A percentile compares a stretch with the other conserved stretches of the same genome.
Conservation (phyloP, 2,113 vertebrate genomes). For the Castor canadensis region DNA sequence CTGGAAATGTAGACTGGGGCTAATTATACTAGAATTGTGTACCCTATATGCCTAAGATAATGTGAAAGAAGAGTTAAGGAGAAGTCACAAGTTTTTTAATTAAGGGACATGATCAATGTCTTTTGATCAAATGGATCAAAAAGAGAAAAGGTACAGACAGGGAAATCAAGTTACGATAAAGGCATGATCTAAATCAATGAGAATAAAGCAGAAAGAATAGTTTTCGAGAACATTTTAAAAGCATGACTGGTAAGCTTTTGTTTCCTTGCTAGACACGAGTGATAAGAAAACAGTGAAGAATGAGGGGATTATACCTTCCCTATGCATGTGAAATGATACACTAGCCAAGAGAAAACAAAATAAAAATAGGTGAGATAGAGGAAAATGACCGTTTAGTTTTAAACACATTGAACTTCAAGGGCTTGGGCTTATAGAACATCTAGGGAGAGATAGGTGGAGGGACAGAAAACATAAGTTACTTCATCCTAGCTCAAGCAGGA, state of each 20-base stretch:
- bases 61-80: background rate
- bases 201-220: background rate
- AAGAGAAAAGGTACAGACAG: background rate
- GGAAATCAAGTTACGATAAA: constrained; percentile 15
- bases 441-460: background rate
- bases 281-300: background rate
- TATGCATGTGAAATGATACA: background rate
- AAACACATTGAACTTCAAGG: background rate
- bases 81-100: background rate
- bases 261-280: background rate
- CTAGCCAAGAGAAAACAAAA: background rate
- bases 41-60: background rate
- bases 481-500: background rate
- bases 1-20: background rate
- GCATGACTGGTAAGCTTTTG: background rate
- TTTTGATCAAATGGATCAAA: background rate
- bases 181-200: background rate
- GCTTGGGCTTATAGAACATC: background rate
- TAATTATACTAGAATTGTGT: background rate
- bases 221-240: background rate
- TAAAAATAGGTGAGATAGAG: background rate
- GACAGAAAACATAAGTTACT: background rate
- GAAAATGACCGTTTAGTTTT: background rate
- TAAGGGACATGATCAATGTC: background rate
- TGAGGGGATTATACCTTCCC: background rate